Evolutionary conservation across 2,888 invertebrate species (phyloP).

Genomic region (Neuroscelio doddi): DNA sequence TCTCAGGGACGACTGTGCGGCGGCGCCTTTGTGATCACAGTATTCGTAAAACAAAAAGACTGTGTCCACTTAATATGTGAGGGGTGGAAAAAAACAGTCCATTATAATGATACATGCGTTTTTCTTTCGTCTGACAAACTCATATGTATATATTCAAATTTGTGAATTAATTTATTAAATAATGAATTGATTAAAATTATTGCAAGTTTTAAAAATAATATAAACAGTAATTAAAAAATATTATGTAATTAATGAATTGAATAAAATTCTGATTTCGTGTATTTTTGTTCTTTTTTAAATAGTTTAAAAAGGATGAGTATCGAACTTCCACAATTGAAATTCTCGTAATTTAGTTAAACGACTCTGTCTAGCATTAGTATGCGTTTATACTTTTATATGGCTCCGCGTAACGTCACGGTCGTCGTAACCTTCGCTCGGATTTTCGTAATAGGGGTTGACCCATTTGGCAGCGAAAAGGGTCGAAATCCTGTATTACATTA

Average conservation of each 20-base stretch:
- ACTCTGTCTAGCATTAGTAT: conserved; percentile 13
- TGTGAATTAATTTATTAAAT: conserved; percentile 2
- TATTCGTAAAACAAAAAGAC: conserved; percentile 18
- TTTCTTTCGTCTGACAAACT: conserved; percentile 9
- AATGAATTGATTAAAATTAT: not conserved
- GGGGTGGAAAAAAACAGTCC: conserved; percentile 10
- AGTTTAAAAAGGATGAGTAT: conserved; percentile 27
- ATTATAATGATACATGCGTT: conserved; percentile 17
- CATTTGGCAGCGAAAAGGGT: conserved; percentile 53
- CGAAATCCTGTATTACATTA: conserved; percentile 52
- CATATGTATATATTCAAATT: too few relatives aligned
- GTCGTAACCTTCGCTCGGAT: conserved; percentile 46
- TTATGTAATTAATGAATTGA: too few relatives aligned
- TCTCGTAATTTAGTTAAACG: conserved; percentile 44
- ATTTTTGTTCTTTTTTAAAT: not conserved
- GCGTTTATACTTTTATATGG: conserved; percentile 49
- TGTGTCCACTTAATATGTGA: conserved; percentile 13
- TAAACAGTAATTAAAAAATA: not conserved
- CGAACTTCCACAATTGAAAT: conserved; percentile 38
- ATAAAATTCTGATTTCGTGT: not conserved
- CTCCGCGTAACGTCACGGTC: conserved; percentile 45
- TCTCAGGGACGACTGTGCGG: conserved; percentile 13
- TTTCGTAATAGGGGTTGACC: conserved; percentile 49
- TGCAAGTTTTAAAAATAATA: not conserved
- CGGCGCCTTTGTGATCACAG: conserved; percentile 18